Conservation (phyloP, 2,888 invertebrate species). For the Marronus borbonicus region DNA sequence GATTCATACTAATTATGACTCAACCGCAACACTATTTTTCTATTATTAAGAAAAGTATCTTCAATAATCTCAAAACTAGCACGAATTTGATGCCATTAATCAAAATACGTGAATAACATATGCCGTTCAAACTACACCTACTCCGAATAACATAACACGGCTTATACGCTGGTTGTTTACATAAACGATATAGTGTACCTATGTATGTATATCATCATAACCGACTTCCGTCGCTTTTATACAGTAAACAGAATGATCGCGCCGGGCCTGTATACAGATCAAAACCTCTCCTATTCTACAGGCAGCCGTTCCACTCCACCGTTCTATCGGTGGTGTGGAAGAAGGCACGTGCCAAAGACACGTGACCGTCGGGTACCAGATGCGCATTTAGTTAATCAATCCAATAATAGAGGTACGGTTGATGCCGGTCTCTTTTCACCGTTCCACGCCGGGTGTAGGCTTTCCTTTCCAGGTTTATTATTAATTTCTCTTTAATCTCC, state of each 20-base stretch:
- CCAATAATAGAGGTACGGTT: conserved; percentile 34
- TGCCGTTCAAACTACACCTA: background rate
- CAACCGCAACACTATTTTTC: too few species aligned
- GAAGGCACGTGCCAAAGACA: conserved; percentile 43
- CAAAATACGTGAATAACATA: conserved; percentile 15
- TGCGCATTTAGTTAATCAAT: conserved; percentile 49
- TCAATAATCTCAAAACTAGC: background rate
- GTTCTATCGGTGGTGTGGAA: conserved; percentile 7
- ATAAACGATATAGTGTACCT: too few species aligned
- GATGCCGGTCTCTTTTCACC: background rate
- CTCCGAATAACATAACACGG: too few species aligned
- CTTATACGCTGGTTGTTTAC: too few species aligned
- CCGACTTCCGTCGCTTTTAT: conserved; percentile 19
- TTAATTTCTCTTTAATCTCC: too few species aligned
- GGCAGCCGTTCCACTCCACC: background rate
- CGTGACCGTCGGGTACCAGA: conserved; percentile 46
- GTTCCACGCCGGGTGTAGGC: background rate
- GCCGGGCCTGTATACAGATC: too few species aligned
- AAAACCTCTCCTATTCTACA: background rate
- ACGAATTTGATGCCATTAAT: background rate
- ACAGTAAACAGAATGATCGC: too few species aligned
- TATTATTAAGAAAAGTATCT: too few species aligned
- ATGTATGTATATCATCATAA: background rate
- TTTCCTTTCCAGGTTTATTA: background rate
- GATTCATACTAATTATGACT: too few species aligned